Percentiles rank a stretch among this genome's conserved stretches.
Conservation (phyloP, 1,140 invertebrate genomes). For the Proales similis region DNA sequence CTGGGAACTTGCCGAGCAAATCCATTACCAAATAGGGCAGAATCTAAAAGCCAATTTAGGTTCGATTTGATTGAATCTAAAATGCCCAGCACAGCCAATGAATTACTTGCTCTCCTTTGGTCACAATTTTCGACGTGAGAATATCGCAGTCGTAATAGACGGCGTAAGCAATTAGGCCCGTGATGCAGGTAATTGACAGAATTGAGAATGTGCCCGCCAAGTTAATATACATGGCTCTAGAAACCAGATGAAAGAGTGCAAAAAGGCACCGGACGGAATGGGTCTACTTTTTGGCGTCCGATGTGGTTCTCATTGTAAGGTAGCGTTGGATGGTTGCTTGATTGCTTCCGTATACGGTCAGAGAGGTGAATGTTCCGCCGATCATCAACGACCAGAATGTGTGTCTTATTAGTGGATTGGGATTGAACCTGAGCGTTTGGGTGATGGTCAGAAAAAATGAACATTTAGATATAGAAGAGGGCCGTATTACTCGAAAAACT, state of each 20-base stretch:
- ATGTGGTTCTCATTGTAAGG: constrained; percentile 66
- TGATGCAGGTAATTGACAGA: constrained; percentile 20
- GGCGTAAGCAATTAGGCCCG: constrained; percentile 39
- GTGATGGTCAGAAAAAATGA: neutral
- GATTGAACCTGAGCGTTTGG: constrained; percentile 55
- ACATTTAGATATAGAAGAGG: neutral
- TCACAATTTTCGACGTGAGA: constrained; percentile 10
- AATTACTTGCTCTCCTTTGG: constrained; percentile 41
- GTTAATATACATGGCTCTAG: constrained; percentile 38
- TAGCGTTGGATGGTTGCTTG: constrained; percentile 88
- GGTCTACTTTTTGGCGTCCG: constrained; percentile 53
- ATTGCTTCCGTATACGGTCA: constrained; percentile 82
- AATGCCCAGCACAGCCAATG: too few species aligned
- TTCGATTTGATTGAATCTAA: too few species aligned
- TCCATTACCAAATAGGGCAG: constrained; percentile 76
- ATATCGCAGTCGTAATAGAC: constrained; percentile 39
- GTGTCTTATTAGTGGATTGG: constrained; percentile 65
- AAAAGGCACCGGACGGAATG: neutral
- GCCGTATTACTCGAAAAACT: constrained; percentile 28
- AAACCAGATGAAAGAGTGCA: neutral
- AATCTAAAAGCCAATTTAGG: too few species aligned
- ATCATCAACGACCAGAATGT: constrained; percentile 84
- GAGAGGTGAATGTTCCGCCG: constrained; percentile 81
- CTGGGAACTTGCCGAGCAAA: constrained; percentile 63
- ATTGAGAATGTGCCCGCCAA: constrained; percentile 14